Base-by-base conservation (phyloP, 2,888 invertebrate species). In the Clunio marinus region DNA sequence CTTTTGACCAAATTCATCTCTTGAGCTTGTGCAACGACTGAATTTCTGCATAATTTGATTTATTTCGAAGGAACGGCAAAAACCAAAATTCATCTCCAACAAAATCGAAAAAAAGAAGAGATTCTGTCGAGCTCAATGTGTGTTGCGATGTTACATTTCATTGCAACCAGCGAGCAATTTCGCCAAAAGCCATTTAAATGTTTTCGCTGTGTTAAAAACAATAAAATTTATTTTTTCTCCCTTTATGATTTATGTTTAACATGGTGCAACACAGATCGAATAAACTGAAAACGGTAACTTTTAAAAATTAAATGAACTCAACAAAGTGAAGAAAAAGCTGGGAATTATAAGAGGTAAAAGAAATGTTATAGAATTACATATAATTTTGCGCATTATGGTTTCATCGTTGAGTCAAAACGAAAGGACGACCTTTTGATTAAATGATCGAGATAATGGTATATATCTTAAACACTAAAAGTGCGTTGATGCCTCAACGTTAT, bases 361-460 rank as follows among this genome's bases (percentile, higher is more conserved):
- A 51, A 51, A 13, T 22, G 51, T 3, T 15, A 22, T 20, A 22
- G 51, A 20, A 51, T 8, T 32, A 8, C 35, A 22, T 51, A 13
- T 13, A 51, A 51, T 51, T 51, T 7, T n/a, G n/a, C 17, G 51
- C 3, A 41, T 7, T 41, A 41, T 41, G 41, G 41, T 41, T 41
- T 41, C 41, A 41, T 41, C 41, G n/a, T 41, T 13, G n/a, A 13
- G 7, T 41, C 41, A 15, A 51, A 51, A 51, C n/a, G 4, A 20
- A 51, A 51, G 51, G 51, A 51, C 51, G 51, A 2, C 51, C 57
- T 55, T 57, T 57, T 57, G 57, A 57, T 57, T 57, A 57, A 57
- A 27, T 22, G 57, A 25, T 25, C 25, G 25, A 24, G 57, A 57
- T 57, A 25, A 57, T 25, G 57, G 25, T n/a, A 7, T 57, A 22